Base-by-base conservation (phyloP, 2,888 invertebrate genomes). In the Heliconius hortense region DNA sequence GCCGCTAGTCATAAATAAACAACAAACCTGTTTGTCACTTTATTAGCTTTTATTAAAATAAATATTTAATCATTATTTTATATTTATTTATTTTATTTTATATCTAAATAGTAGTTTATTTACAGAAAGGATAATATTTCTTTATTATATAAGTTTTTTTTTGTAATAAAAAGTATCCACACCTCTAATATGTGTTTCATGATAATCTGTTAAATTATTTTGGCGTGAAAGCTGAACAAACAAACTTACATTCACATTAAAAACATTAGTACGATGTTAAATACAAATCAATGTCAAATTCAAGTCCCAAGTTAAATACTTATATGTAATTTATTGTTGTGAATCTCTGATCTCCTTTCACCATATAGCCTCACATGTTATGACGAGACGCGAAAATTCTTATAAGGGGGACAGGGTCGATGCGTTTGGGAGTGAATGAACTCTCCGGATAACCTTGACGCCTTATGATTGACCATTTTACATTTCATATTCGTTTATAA, bases 391-490 rank as follows among this genome's bases (percentile, higher is more conserved):
- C 74, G 53, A 68, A 69, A 63, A 69, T 24, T 69, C 31, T 63
- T 28, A 28, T 28, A 74, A 76, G 59, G 24, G 64, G 77, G 59
- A 69, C 77, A 77, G 48, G 77, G 77, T 75, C 74, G 59, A 35
- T 63, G 21, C 21, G 48, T 75, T 72, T 64, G 64, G 39, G 31
- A 74, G 77, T 72, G 64, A 77, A 75, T 72, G 69, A 77, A 64
- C 77, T 69, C 72, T 60, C 26, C 11, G 26, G n/a, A 69, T 7
- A 35, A 35, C 68, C 72, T 74, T 76, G 60, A 56, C 43, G 43
- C 21, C 28, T 56, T 35, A 35, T 24, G 53, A 31, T 56, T 39
- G 39, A 64, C 21, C 7, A 39, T 39, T 63, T 43, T 43, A 18
- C 43, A 43, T 43, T 15, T 43, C 43, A 43, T 43, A 18, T 63